phyloP scores from a whole-genome alignment of 2,113 vertebrate species.

The Cyrtonyx montezumae region DNA sequence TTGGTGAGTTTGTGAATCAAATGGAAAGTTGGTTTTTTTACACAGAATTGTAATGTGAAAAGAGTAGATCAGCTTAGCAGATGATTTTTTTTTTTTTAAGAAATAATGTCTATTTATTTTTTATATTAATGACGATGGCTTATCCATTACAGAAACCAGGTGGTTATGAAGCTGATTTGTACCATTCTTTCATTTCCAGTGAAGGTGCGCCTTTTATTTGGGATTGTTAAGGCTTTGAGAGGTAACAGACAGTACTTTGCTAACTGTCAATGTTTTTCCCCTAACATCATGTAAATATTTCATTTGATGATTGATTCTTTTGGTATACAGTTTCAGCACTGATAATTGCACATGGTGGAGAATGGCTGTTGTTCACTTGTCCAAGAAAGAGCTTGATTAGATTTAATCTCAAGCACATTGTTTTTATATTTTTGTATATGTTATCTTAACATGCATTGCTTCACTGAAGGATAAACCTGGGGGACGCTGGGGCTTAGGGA shows the following conservation, averaged over 20 bases:
- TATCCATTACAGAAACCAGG: not conserved
- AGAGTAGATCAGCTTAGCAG: not conserved
- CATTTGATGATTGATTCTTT: not conserved
- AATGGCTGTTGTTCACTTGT: not conserved
- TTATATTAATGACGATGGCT: not conserved
- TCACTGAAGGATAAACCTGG: not conserved
- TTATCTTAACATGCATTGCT: not conserved
- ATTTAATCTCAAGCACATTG: constrained; percentile 24
- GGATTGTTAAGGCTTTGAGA: not conserved
- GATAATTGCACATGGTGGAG: not conserved
- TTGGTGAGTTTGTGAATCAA: not conserved
- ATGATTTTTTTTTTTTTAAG: not conserved
- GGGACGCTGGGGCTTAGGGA: constrained; percentile 6
- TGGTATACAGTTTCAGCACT: not conserved
- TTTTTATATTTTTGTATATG: constrained; percentile 30
- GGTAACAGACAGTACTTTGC: not conserved
- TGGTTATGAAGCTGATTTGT: not conserved
- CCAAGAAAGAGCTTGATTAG: not conserved
- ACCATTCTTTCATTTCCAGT: not conserved
- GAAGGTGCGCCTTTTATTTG: not conserved
- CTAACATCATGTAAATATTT: not conserved
- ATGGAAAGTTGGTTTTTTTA: not conserved
- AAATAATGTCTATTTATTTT: not conserved
- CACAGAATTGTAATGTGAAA: not conserved
- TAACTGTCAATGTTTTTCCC: not conserved